These are phyloP conservation scores for Heliangelus exortis DNA, from an alignment of 2,797 vertebrate genomes.

Conservation along the genomic window DNA sequence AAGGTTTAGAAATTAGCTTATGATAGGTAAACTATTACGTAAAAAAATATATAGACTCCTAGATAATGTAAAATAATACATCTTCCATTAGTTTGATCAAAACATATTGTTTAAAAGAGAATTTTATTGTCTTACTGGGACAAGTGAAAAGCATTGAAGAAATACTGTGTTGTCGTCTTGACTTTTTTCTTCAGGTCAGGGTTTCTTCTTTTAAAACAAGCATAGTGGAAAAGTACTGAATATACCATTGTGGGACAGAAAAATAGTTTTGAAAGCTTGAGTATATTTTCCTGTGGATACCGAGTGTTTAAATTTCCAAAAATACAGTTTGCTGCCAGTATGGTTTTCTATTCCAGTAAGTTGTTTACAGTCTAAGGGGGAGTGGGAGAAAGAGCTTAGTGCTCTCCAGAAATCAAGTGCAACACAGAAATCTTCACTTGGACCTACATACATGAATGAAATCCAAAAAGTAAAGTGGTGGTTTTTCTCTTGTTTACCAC, in stretches of 20 bases:
- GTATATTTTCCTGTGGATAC: conserved; percentile 72
- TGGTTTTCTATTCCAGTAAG: conserved; percentile 64
- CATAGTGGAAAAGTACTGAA: conserved; percentile 78
- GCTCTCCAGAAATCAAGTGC: conserved; percentile 54
- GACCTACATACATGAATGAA: background rate
- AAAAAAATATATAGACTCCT: background rate
- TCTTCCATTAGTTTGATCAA: conserved; percentile 37
- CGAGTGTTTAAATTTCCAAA: conserved; percentile 75
- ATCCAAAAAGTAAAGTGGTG: conserved; percentile 3
- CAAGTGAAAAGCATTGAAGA: conserved; percentile 43
- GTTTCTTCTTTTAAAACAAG: conserved; percentile 64
- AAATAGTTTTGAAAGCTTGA: conserved; percentile 69
- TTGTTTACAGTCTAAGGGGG: conserved; percentile 69
- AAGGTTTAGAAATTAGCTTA: background rate
- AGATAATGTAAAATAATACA: background rate
- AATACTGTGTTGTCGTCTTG: conserved; percentile 58
- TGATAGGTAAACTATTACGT: background rate
- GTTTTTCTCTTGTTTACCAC: conserved; percentile 32
- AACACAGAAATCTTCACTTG: conserved; percentile 19
- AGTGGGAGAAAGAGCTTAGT: background rate
- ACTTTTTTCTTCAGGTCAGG: conserved; percentile 50
- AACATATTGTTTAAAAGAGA: conserved; percentile 30
- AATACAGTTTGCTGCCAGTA: conserved; percentile 72
- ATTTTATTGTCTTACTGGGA: conserved; percentile 35
- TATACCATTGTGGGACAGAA: conserved; percentile 71